A percentile compares a stretch with the other conserved stretches of the same genome.
phyloP scores from a whole-genome alignment of 1,140 invertebrate genomes.

The Polyergus mexicanus region DNA sequence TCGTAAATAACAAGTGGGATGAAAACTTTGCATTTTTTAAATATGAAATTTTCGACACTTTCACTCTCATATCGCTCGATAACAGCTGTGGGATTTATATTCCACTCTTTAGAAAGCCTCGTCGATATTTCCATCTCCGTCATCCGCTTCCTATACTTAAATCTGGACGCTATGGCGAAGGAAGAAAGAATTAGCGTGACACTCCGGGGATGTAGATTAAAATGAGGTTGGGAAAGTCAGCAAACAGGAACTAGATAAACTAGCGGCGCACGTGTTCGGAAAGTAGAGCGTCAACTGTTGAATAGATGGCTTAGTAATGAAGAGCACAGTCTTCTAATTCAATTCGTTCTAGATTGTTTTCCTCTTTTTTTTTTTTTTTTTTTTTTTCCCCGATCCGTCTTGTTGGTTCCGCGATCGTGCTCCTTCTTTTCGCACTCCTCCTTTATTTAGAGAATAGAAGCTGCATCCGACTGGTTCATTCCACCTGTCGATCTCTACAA shows the following conservation, averaged over 20 bases:
- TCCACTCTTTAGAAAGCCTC: constrained; percentile 8
- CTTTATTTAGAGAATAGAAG: not conserved
- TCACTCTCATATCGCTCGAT: constrained; percentile 9
- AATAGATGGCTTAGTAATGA: constrained; percentile 79
- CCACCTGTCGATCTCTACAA: not conserved
- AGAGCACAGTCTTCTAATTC: constrained; percentile 80
- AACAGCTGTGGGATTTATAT: not conserved
- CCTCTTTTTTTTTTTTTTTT: constrained; percentile 46
- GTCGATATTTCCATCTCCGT: constrained; percentile 19
- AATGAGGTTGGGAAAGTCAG: constrained; percentile 15
- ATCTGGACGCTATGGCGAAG: constrained; percentile 7
- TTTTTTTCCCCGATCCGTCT: constrained; percentile 30
- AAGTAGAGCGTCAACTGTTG: constrained; percentile 79
- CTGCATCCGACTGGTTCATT: constrained; percentile 11
- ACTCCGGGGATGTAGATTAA: constrained; percentile 2
- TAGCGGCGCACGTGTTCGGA: constrained; percentile 76
- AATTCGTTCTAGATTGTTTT: constrained; percentile 78
- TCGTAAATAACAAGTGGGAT: not conserved
- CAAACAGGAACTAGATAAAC: constrained; percentile 65
- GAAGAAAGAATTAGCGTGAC: constrained; percentile 28
- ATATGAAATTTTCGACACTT: not conserved
- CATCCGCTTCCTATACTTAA: constrained; percentile 19
- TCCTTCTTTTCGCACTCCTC: not conserved
- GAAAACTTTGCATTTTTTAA: not conserved
- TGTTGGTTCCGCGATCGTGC: constrained; percentile 40